phyloP scores from a whole-genome alignment of 2,797 vertebrate species.

The Tympanoctomys barrerae region DNA sequence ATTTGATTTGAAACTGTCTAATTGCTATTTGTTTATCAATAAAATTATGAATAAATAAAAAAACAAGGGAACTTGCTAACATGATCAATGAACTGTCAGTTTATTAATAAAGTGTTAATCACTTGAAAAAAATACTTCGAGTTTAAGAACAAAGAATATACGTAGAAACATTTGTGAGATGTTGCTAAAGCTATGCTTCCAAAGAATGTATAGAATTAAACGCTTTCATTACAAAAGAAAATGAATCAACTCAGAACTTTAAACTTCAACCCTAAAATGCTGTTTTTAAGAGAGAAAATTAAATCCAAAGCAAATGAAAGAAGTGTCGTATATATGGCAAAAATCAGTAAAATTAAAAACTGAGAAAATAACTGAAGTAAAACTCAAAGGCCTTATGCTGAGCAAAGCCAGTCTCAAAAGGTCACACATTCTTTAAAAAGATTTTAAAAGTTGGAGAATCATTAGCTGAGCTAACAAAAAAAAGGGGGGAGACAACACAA shows the following conservation, averaged over 20 bases:
- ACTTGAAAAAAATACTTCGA: background rate
- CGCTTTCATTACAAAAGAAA: background rate
- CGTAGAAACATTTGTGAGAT: background rate
- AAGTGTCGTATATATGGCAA: background rate
- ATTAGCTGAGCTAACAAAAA: background rate
- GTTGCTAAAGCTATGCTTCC: background rate
- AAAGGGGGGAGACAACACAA: background rate
- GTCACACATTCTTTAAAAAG: background rate
- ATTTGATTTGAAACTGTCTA: too few species aligned
- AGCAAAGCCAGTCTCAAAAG: background rate
- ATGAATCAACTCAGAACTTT: background rate
- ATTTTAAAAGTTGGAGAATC: constrained; percentile 11
- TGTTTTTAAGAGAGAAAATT: background rate
- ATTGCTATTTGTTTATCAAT: too few species aligned
- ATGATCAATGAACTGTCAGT: background rate
- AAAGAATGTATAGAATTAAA: background rate
- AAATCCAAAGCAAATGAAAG: background rate
- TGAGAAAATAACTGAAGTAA: constrained; percentile 7
- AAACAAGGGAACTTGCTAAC: background rate
- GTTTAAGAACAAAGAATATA: background rate
- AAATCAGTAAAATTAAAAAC: constrained; percentile 30
- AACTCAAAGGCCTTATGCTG: background rate
- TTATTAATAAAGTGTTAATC: background rate
- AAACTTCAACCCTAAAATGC: background rate
- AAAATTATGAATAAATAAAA: too few species aligned